Percentiles rank a stretch among this genome's conserved stretches.
These are phyloP conservation scores for Berghia stephanieae DNA, from an alignment of 1,140 invertebrate species.

Conservation along the genomic window DNA sequence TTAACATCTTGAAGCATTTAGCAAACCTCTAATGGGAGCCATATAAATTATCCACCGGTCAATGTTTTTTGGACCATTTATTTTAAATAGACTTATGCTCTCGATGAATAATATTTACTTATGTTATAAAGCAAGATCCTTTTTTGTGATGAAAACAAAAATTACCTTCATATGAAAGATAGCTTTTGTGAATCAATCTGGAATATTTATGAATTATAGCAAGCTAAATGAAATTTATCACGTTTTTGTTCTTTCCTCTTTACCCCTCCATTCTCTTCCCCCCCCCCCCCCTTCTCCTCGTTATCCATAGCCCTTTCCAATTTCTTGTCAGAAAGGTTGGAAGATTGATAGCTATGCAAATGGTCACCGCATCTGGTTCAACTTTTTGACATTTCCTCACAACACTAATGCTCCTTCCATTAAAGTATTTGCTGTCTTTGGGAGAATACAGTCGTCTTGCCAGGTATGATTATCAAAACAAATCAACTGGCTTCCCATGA, in stretches of 20 bases:
- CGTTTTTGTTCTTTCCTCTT: conserved; percentile 8
- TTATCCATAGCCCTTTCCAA: conserved; percentile 60
- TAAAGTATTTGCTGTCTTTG: conserved; percentile 46
- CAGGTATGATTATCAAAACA: conserved; percentile 43
- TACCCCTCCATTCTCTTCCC: no score
- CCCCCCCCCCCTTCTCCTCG: no score
- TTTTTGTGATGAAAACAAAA: neutral
- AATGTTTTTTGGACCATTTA: no score
- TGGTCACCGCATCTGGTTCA: conserved; percentile 51
- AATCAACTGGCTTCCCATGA: neutral
- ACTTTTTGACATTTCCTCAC: conserved; percentile 43
- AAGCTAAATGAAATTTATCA: neutral
- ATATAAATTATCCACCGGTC: no score
- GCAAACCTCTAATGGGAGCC: no score
- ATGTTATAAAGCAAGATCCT: neutral
- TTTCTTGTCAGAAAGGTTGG: conserved; percentile 54
- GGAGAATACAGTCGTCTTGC: conserved; percentile 46
- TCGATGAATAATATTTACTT: no score
- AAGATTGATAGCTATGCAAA: conserved; percentile 46
- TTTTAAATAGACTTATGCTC: no score
- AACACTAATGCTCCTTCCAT: conserved; percentile 40
- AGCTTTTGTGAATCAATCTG: neutral
- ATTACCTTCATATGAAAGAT: neutral
- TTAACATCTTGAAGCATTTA: no score
- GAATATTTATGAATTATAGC: conserved; percentile 4